Evolutionary conservation across 2,888 invertebrate genomes (phyloP), one percentile per base, ranked within the genome.

Genomic region (Macrophya alboannulata): DNA sequence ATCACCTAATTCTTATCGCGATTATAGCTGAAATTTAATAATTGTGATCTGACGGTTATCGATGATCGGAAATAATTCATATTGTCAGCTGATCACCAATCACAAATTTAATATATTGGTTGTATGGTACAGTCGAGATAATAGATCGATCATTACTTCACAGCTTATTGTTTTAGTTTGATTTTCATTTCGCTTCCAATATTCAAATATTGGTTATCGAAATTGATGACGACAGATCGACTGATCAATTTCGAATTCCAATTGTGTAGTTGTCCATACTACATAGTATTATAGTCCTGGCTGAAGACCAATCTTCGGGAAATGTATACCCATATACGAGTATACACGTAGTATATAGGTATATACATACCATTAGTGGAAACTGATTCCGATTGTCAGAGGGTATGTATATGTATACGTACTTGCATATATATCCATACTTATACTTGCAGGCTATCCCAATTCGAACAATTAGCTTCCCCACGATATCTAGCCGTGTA

Each of bases 1-100:
- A 62, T 62, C 62, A 62, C 12, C 25, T 25, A 25, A 21, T 62
- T 62, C 62, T 25, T 25, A 62, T 62, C 25, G 25, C 21, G 62
- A 21, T 25, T 25, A 25, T 6, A 62, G 62, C 62, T 62, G 62
- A 62, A 62, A 62, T 62, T 62, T 62, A 62, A 62, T 62, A 62
- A 62, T 25, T 25, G 62, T 62, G 25, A 62, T 62, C 62, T 62
- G 59, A 62, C 62, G 62, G 25, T 25, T 62, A 5, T 62, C 62
- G n/a, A 55, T 55, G 55, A 12, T 9, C 9, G 10, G 62, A 62
- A 10, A 62, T 62, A 62, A 62, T 62, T 62, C 25, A 62, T 62
- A 25, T 25, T 62, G 12, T 62, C 62, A 25, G 62, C 10, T 25
- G 62, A 62, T 21, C 25, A 62, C 62, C 25, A 25, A 62, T 62